Evolutionary conservation across 2,113 vertebrate species (phyloP), one percentile per base, ranked within the genome.

Genomic region (Sisor rabdophorus): DNA sequence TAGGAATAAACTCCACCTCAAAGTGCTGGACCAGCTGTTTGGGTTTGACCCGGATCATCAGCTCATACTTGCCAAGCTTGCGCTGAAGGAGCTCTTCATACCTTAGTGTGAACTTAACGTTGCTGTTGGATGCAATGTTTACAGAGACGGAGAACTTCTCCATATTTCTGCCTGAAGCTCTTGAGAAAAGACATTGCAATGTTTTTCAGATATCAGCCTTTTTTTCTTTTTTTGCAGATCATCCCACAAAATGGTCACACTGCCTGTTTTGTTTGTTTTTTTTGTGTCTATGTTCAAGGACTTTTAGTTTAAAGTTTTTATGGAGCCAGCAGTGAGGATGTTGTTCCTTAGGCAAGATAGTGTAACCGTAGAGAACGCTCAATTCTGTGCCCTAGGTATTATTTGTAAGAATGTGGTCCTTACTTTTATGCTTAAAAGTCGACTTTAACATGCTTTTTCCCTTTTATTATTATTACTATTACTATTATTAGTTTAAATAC

Each of bases 1-100:
- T 50, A 50, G 15, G 26, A 68, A 73, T 13, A 6, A 26, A 73
- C 22, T 69, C 17, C 6, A 90, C 89, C 92, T 94, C 88, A 85
- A 93, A 93, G 28, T 95, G 81, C 48, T 93, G 91, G 64, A 99
- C 92, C 52, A 93, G 86, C 71, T 94, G 91, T 83, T 93, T 93
- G 3, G 95, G 95, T 83, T 94, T 95, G 58, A 99, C 92, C 88
- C 94, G 92, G 71, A 92, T 94, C 84, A 92, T 82, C 78, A 98
- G 92, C 87, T 98, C 92, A 4, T 98, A 99, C 61, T 92, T 92
- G 65, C 89, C 93, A 65, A 92, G 84, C 28, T 79, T 88, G 64
- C 96, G 89, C 81, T 94, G 93, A 79, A 99, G 91, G 80, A 98
- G 88, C 82, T 98, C 96, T 85, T 99, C 97, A 0, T 98, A 93